These are phyloP conservation scores for Mus spicilegus DNA, from an alignment of 2,113 vertebrate species.

Conservation along the genomic window DNA sequence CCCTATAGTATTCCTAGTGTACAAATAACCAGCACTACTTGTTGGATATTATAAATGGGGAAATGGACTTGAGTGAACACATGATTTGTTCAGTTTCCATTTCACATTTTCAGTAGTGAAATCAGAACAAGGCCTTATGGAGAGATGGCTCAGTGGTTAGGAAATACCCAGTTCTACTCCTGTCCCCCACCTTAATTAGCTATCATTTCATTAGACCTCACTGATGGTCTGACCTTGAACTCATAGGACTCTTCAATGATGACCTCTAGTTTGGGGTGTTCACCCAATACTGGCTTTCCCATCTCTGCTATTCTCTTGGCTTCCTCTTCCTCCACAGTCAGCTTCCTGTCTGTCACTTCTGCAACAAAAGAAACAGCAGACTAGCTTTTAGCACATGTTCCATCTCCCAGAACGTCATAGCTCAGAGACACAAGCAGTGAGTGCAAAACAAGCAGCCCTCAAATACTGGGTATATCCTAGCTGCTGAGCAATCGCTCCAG, in stretches of 20 bases:
- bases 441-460: conserved; percentile 5
- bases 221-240: conserved; percentile 93
- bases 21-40: not conserved
- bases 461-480: not conserved
- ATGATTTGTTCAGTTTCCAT: conserved; percentile 36
- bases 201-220: conserved; percentile 48
- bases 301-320: conserved; percentile 98
- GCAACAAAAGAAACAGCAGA: conserved; percentile 80
- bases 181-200: not conserved
- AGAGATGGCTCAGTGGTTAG: no score
- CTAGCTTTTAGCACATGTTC: conserved; percentile 64
- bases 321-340: conserved; percentile 95
- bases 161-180: not conserved
- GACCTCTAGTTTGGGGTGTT: conserved; percentile 96
- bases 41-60: not conserved
- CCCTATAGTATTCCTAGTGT: not conserved
- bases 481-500: no score
- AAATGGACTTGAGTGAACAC: not conserved
- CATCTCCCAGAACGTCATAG: not conserved
- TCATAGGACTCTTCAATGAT: conserved; percentile 99
- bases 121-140: not conserved
- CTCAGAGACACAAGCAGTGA: not conserved
- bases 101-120: conserved; percentile 2
- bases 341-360: conserved; percentile 95
- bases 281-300: conserved; percentile 96